phyloP scores from a whole-genome alignment of 2,113 vertebrate species.

The Scomber colias region DNA sequence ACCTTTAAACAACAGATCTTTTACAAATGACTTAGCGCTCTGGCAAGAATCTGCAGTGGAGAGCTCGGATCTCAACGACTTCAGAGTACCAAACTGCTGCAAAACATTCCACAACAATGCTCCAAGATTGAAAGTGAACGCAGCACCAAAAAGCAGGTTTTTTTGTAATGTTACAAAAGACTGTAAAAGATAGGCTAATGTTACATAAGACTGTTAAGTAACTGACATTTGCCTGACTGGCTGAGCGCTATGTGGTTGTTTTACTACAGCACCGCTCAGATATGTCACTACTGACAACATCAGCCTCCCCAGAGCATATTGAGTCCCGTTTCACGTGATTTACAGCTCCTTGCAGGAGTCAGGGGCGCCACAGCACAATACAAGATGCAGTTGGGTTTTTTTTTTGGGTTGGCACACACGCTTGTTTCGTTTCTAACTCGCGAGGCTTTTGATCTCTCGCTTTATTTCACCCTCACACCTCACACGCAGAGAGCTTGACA shows the following conservation, averaged over 20 bases:
- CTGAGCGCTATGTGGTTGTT: constrained; percentile 32
- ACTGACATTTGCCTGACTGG: constrained; percentile 46
- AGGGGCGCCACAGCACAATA: too few relatives aligned
- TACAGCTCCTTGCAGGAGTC: not conserved
- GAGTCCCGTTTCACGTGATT: not conserved
- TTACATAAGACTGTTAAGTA: constrained; percentile 63
- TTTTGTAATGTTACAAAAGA: constrained; percentile 24
- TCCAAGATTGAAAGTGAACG: not conserved
- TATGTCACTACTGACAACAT: constrained; percentile 15
- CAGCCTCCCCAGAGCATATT: not conserved
- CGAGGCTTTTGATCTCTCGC: not conserved
- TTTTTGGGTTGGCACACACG: not conserved
- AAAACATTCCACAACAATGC: not conserved
- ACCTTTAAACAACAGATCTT: constrained; percentile 30
- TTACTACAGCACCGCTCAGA: not conserved
- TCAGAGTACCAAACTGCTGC: not conserved
- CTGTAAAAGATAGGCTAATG: constrained; percentile 34
- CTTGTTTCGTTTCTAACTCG: not conserved
- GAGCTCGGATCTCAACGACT: not conserved
- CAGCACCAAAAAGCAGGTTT: constrained; percentile 2
- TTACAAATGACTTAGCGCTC: constrained; percentile 20
- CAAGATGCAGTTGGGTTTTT: not conserved
- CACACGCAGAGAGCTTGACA: not conserved
- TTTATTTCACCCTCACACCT: constrained; percentile 2
- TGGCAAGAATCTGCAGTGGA: constrained; percentile 23